Percentiles rank a stretch among this genome's conserved stretches.
These are phyloP conservation scores for Polyommatus iphigenia DNA, from an alignment of 2,888 invertebrate species.

Conservation along the genomic window DNA sequence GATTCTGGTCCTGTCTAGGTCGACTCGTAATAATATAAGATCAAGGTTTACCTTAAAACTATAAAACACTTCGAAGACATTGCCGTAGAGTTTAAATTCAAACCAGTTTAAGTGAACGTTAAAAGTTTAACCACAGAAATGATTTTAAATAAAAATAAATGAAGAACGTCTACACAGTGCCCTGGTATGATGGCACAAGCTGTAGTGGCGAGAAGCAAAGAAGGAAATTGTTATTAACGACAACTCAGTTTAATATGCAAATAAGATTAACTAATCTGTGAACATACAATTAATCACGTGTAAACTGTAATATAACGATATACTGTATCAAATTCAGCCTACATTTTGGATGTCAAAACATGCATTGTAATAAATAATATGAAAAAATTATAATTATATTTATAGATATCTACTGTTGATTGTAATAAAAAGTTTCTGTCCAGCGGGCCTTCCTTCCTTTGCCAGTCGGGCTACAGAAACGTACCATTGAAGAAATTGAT, in stretches of 20 bases:
- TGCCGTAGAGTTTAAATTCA: neutral
- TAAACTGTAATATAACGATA: neutral
- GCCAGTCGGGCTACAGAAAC: too few relatives aligned
- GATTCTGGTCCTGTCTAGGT: neutral
- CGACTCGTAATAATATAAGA: neutral
- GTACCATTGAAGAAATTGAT: too few relatives aligned
- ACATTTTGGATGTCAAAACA: neutral
- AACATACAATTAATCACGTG: neutral
- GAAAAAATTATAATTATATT: too few relatives aligned
- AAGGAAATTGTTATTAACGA: neutral
- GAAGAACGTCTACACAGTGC: neutral
- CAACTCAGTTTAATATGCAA: neutral
- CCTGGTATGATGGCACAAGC: neutral
- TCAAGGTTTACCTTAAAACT: neutral
- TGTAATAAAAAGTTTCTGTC: too few relatives aligned
- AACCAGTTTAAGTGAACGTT: neutral
- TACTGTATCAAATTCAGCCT: neutral
- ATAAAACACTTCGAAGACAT: neutral
- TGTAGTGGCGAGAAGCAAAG: neutral
- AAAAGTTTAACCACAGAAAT: neutral
- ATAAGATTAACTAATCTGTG: slow-evolving; percentile 1
- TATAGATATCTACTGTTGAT: too few relatives aligned
- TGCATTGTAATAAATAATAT: neutral
- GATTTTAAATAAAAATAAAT: neutral
- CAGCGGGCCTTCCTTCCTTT: too few relatives aligned